phyloP scores from a whole-genome alignment of 2,113 vertebrate species.

The Pollimyrus isidori region DNA sequence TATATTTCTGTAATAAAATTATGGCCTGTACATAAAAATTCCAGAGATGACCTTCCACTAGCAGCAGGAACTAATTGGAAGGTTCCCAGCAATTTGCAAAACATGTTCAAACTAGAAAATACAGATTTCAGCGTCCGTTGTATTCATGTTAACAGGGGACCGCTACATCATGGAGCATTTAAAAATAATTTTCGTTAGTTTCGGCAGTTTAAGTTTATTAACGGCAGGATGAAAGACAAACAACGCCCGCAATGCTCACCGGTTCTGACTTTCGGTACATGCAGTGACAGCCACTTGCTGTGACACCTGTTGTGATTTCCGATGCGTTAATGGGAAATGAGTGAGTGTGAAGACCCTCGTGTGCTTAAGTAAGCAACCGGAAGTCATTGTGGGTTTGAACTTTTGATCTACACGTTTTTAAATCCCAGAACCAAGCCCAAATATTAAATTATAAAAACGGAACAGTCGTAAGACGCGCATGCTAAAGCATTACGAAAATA shows the following conservation, averaged over 20 bases:
- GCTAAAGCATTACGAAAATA: neutral
- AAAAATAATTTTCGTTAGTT: neutral
- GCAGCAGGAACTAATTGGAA: neutral
- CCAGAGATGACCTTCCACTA: neutral
- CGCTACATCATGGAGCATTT: neutral
- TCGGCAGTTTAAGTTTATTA: neutral
- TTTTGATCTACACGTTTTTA: neutral
- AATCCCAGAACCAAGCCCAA: neutral
- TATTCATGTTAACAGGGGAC: neutral
- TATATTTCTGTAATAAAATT: neutral
- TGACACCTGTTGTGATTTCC: conserved; percentile 4
- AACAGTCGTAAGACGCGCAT: neutral
- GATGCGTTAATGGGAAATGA: neutral
- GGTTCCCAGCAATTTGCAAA: neutral
- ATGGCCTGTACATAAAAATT: neutral
- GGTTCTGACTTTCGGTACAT: neutral
- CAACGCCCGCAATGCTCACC: neutral
- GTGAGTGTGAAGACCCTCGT: neutral
- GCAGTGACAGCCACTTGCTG: neutral
- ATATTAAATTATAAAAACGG: neutral
- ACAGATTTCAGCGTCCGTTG: neutral
- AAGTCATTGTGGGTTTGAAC: neutral
- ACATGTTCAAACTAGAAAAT: neutral
- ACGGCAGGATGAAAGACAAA: neutral
- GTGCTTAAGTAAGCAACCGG: neutral